Conservation (phyloP, 1,140 invertebrate genomes). For the Scaptomyza pallida region DNA sequence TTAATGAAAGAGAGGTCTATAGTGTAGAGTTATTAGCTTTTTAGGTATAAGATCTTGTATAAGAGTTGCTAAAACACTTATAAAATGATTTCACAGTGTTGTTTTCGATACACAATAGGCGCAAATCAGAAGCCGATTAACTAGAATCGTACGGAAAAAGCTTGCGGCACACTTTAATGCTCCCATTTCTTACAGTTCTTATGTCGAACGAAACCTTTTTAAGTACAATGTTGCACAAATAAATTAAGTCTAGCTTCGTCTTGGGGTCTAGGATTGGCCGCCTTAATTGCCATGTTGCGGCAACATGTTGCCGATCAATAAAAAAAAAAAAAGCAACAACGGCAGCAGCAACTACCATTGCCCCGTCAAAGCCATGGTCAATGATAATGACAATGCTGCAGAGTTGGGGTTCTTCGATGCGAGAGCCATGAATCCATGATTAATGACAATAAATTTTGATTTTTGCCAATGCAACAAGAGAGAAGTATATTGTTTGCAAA, state of each 20-base stretch:
- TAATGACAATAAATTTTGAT: slow-evolving; percentile 83
- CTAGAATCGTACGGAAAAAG: neutral
- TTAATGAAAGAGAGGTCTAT: too few relatives aligned
- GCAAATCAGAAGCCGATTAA: too few relatives aligned
- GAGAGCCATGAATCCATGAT: slow-evolving; percentile 60
- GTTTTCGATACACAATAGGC: too few relatives aligned
- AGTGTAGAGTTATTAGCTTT: too few relatives aligned
- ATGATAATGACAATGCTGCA: slow-evolving; percentile 70
- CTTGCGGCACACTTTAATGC: slow-evolving; percentile 12
- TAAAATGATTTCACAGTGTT: too few relatives aligned
- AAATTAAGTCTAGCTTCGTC: slow-evolving; percentile 40
- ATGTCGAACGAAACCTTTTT: slow-evolving; percentile 19
- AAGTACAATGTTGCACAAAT: slow-evolving; percentile 72
- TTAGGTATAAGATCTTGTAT: too few relatives aligned
- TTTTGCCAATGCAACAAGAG: slow-evolving; percentile 25
- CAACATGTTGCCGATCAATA: slow-evolving; percentile 81
- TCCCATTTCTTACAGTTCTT: neutral
- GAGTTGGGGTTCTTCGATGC: neutral
- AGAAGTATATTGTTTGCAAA: slow-evolving; percentile 15
- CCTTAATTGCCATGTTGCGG: slow-evolving; percentile 79
- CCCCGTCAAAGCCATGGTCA: slow-evolving; percentile 46
- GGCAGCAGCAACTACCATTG: slow-evolving; percentile 30
- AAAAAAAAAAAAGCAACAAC: slow-evolving; percentile 55
- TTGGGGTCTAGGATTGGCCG: slow-evolving; percentile 20
- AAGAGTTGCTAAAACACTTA: too few relatives aligned